These are phyloP conservation scores for Cheumatopsyche charites DNA, from an alignment of 1,140 invertebrate species.

Conservation along the genomic window DNA sequence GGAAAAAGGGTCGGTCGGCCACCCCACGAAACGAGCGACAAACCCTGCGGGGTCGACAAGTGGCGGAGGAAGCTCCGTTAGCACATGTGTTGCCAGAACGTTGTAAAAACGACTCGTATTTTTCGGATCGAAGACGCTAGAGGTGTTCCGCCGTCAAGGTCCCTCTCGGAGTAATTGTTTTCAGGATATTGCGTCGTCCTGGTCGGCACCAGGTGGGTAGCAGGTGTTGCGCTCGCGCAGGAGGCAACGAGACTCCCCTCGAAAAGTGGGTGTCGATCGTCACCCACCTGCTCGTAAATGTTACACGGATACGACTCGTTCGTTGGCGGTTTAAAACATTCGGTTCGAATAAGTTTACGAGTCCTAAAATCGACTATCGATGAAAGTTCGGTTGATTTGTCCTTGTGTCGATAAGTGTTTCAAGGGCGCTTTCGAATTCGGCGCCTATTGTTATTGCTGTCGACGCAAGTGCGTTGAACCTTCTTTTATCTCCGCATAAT, in stretches of 20 bases:
- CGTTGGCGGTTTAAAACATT: no score
- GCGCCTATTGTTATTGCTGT: no score
- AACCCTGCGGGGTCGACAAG: background rate
- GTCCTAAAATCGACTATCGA: no score
- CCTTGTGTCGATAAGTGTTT: no score
- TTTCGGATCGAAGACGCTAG: background rate
- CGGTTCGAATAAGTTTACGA: no score
- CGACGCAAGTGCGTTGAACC: no score
- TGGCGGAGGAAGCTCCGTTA: slow-evolving; percentile 1
- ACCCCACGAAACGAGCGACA: slow-evolving; percentile 12
- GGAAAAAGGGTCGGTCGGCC: slow-evolving; percentile 10
- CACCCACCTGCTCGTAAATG: slow-evolving; percentile 14
- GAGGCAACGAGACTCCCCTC: slow-evolving; percentile 18
- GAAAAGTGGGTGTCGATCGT: background rate
- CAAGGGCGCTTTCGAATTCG: no score
- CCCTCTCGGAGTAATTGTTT: background rate
- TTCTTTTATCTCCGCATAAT: no score
- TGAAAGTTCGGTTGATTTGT: no score
- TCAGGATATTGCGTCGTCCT: background rate
- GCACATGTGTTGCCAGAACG: background rate
- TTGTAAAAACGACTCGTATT: no score
- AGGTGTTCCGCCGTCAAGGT: background rate
- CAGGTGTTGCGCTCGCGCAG: slow-evolving; percentile 25
- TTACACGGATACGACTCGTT: no score
- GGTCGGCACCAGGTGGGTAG: slow-evolving; percentile 23